These are phyloP conservation scores for Dinothrombium tinctorium DNA, from an alignment of 1,140 invertebrate species.

Conservation along the genomic window DNA sequence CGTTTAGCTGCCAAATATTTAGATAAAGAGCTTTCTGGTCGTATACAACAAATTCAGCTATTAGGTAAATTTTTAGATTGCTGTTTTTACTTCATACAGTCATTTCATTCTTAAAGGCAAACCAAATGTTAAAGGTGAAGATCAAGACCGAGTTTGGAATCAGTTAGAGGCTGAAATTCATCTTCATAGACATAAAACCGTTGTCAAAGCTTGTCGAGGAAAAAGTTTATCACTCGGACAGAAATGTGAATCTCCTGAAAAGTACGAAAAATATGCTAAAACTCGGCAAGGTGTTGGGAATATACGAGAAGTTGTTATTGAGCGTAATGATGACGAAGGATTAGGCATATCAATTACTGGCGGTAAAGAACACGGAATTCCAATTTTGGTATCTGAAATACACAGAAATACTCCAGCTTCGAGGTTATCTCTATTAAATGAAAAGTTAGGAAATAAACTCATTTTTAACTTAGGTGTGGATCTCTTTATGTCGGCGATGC, in stretches of 20 bases:
- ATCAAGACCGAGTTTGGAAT: conserved; percentile 55
- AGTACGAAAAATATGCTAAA: conserved; percentile 20
- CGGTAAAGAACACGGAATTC: conserved; percentile 57
- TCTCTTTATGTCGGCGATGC: conserved; percentile 55
- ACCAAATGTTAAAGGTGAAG: conserved; percentile 42
- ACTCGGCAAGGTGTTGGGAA: conserved; percentile 25
- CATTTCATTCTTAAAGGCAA: neutral
- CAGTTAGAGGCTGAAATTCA: conserved; percentile 64
- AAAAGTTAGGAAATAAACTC: neutral
- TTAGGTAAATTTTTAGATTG: conserved; percentile 22
- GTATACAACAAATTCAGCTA: conserved; percentile 67
- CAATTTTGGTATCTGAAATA: conserved; percentile 60
- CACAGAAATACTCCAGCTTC: conserved; percentile 48
- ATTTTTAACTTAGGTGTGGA: conserved; percentile 20
- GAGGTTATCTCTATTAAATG: conserved; percentile 14
- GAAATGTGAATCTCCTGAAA: neutral
- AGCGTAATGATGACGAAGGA: conserved; percentile 40
- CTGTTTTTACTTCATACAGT: neutral
- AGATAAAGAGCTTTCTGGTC: conserved; percentile 58
- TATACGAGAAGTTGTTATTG: conserved; percentile 24
- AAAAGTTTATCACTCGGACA: conserved; percentile 5
- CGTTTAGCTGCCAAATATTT: conserved; percentile 58
- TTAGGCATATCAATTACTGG: conserved; percentile 54
- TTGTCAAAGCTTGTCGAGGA: conserved; percentile 32
- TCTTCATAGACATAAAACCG: conserved; percentile 55